Conservation (phyloP, 2,888 invertebrate species). For the Macrosiphum euphorbiae region DNA sequence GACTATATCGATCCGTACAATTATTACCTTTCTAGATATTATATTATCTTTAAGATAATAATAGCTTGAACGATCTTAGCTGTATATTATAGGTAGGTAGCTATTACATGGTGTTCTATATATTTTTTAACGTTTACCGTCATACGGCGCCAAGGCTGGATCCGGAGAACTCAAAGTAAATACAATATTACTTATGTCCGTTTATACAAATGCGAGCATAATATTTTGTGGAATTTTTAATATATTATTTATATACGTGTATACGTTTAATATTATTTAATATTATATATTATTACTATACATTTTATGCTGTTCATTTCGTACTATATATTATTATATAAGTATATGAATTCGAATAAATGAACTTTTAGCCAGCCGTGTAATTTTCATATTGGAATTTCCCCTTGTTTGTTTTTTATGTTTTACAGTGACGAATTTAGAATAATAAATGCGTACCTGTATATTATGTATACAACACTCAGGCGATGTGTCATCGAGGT, state of each 20-base stretch:
- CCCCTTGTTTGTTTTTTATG: neutral
- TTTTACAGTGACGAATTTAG: slow-evolving; percentile 25
- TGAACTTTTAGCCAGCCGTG: neutral
- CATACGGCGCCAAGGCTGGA: no score
- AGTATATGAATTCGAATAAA: neutral
- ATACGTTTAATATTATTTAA: neutral
- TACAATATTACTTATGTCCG: neutral
- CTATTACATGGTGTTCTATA: neutral
- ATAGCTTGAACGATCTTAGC: neutral
- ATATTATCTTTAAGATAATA: slow-evolving; percentile 34
- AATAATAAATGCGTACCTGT: neutral
- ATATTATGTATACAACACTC: neutral
- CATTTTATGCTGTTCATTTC: neutral
- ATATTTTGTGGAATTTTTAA: neutral
- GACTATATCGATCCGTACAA: neutral
- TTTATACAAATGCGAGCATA: neutral
- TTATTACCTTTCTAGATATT: neutral
- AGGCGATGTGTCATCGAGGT: slow-evolving; percentile 49
- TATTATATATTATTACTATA: neutral
- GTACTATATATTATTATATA: neutral
- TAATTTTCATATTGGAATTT: slow-evolving; percentile 5
- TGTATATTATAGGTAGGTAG: neutral
- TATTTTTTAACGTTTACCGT: neutral
- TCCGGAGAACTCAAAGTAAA: neutral
- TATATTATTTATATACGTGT: neutral